Evolutionary conservation across 2,113 vertebrate species (phyloP), one percentile per base, ranked within the genome.

Genomic region (Macrotus californicus): DNA sequence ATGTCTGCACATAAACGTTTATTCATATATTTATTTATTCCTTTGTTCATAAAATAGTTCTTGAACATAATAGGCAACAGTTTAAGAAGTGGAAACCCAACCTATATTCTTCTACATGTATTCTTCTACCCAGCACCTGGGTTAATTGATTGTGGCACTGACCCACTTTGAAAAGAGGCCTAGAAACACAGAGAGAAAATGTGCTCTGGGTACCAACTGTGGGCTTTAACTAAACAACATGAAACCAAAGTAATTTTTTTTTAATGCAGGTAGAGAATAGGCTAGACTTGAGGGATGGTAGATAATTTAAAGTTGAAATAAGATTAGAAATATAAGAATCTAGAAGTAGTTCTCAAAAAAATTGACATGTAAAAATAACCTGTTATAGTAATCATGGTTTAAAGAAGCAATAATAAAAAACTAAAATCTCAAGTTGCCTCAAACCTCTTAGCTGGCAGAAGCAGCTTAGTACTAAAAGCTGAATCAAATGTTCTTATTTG

Each of bases 401-500:
- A 70, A 89, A 91, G 79, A 72, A 82, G n/a, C 46, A 89, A 81
- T 85, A 87, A 93, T 41, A 82, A 52, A 89, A 85, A 81, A 34
- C 75, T 88, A 87, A 87, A 54, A 87, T 56, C 85, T 92, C 80
- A 84, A 50, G 50, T 93, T 92, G 64, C 56, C 34, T 83, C 46
- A 80, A 87, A 92, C 36, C 31, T 94, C 67, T 91, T 59, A 88
- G 61, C 67, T 94, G 76, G 54, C 41, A 95, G 85, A 79, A 94
- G 50, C 54, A 94, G 29, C 43, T 83, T 67, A 75, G 6, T 36
- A 36, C n/a, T 64, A 50, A 10, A 89, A 89, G 54, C 14, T 43
- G 61, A 96, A 83, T 94, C 61, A 59, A 84, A 93, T 61, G 24
- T 77, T 88, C 48, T 77, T 46, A 69, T 46, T 48, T 29, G 54